Evolutionary conservation across 2,113 vertebrate genomes (phyloP).

Genomic region (Castor canadensis): DNA sequence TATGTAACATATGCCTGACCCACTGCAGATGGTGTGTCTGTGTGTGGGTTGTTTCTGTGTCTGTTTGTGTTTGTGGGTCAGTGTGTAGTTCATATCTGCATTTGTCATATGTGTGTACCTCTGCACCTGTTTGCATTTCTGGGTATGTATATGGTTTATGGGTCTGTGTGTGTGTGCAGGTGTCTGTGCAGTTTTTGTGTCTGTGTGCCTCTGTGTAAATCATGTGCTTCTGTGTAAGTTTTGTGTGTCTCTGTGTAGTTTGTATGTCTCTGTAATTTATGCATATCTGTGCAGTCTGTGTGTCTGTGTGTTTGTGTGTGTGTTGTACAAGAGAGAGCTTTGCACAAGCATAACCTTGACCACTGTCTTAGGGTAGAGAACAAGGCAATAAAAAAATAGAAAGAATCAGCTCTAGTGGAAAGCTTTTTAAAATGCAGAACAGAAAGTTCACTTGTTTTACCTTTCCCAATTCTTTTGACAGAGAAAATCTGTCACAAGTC

Average conservation of each 20-base stretch:
- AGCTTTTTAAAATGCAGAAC: not conserved
- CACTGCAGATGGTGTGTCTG: too few species aligned
- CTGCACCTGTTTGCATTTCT: not conserved
- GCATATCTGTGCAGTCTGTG: not conserved
- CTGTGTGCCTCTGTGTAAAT: not conserved
- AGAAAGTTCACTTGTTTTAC: not conserved
- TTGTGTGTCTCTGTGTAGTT: not conserved
- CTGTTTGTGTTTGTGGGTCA: not conserved
- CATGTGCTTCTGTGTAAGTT: not conserved
- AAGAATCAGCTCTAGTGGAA: not conserved
- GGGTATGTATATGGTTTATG: not conserved
- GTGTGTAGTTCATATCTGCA: not conserved
- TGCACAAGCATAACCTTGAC: too few species aligned
- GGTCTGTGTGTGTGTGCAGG: not conserved
- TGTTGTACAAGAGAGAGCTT: not conserved
- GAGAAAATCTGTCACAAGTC: not conserved
- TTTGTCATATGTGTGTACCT: not conserved
- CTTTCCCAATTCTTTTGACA: not conserved
- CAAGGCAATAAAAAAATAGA: not conserved
- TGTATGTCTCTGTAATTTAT: too few species aligned
- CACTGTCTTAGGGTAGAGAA: not conserved
- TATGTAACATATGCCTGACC: too few species aligned
- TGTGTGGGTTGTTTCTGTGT: not conserved
- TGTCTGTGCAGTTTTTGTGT: not conserved
- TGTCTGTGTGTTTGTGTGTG: not conserved